Evolutionary conservation across 2,888 invertebrate genomes (phyloP).

Genomic region (Acanthococcus lagerstroemiae): DNA sequence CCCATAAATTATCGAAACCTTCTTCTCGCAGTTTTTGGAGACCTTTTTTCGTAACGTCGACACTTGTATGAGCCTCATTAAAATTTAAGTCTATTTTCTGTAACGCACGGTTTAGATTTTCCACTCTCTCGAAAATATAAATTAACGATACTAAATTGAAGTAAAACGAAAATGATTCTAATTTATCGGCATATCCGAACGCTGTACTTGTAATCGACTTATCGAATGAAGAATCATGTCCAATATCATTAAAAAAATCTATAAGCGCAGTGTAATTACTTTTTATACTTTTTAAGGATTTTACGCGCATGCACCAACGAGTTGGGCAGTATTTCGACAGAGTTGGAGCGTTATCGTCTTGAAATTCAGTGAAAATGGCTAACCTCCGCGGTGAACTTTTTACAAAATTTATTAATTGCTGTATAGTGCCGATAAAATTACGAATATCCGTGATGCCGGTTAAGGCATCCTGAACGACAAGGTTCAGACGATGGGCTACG

Average conservation of each 20-base stretch:
- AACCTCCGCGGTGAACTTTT: neutral
- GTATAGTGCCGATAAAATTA: conserved; percentile 5
- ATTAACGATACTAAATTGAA: neutral
- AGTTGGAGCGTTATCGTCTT: neutral
- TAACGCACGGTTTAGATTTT: neutral
- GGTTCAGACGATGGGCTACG: conserved; percentile 35
- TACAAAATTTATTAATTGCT: conserved; percentile 1
- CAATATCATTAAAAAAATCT: neutral
- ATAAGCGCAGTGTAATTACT: neutral
- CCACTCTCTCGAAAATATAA: neutral
- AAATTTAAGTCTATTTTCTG: too few relatives aligned
- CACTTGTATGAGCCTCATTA: too few relatives aligned
- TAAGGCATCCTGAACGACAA: conserved; percentile 7
- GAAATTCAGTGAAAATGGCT: neutral
- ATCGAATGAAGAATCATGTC: neutral
- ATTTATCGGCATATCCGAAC: neutral
- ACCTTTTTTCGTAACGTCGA: neutral
- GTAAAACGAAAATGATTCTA: neutral
- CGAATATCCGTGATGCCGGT: neutral
- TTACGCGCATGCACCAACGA: neutral
- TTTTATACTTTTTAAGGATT: neutral
- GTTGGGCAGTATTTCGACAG: neutral
- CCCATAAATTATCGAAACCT: too few relatives aligned
- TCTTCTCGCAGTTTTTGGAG: neutral
- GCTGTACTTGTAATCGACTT: neutral